These are phyloP conservation scores for Melieria crassipennis DNA, from an alignment of 2,888 invertebrate species.

Conservation along the genomic window DNA sequence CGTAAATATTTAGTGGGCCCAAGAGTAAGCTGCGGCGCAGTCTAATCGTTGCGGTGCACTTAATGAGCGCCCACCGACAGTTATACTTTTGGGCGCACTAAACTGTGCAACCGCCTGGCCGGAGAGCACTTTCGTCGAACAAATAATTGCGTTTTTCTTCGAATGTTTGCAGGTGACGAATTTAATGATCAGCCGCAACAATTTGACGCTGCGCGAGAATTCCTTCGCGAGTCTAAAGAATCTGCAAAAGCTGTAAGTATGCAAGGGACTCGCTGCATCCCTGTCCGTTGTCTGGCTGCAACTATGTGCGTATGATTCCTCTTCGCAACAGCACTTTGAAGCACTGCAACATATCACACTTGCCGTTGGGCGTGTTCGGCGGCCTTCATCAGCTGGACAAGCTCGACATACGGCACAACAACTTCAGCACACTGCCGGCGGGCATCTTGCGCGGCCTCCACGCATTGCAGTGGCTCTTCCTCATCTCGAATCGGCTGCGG, in stretches of 20 bases:
- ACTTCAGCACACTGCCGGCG: constrained; percentile 55
- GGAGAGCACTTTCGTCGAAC: no score
- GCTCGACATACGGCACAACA: constrained; percentile 60
- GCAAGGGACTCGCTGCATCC: constrained; percentile 18
- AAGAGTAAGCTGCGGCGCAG: neutral
- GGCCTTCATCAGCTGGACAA: constrained; percentile 54
- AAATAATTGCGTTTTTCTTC: no score
- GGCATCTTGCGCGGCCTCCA: constrained; percentile 66
- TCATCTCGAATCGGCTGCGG: constrained; percentile 66
- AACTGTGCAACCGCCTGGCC: no score
- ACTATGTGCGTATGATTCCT: no score
- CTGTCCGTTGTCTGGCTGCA: neutral
- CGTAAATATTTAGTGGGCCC: neutral
- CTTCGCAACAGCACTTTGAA: constrained; percentile 54
- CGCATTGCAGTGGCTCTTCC: constrained; percentile 66
- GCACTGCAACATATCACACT: constrained; percentile 61
- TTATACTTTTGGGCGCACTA: no score
- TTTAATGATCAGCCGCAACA: constrained; percentile 58
- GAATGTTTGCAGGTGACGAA: constrained; percentile 52
- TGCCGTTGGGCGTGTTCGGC: constrained; percentile 57
- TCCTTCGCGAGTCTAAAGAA: constrained; percentile 52
- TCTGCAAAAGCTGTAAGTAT: constrained; percentile 55
- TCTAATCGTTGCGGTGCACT: neutral
- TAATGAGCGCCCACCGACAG: no score
- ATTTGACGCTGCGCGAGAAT: constrained; percentile 55